phyloP scores from a whole-genome alignment of 2,888 invertebrate genomes.

The Apamea anceps region DNA sequence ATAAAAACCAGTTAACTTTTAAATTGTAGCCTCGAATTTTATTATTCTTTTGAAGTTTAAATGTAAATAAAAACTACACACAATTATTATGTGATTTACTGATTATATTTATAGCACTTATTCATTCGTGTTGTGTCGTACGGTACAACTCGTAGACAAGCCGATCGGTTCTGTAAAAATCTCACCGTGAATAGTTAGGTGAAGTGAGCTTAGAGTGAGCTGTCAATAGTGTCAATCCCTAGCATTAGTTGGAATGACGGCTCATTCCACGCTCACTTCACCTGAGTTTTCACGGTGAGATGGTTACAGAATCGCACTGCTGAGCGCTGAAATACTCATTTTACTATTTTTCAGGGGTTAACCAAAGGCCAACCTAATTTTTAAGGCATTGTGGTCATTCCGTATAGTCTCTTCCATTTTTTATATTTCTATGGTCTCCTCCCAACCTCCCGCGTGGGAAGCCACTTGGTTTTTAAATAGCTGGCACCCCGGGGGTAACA shows the following conservation, averaged over 20 bases:
- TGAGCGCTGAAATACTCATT: background rate
- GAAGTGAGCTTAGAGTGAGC: no score
- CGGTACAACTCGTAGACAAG: background rate
- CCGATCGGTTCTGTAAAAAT: no score
- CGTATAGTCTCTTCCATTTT: background rate
- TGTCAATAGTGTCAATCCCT: no score
- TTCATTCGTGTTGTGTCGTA: no score
- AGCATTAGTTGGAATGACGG: no score
- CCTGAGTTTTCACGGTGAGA: no score
- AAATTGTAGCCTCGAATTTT: background rate
- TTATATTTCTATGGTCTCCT: background rate
- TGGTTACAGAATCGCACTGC: no score
- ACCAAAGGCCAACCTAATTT: background rate
- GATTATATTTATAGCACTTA: no score
- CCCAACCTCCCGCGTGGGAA: background rate
- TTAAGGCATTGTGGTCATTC: background rate
- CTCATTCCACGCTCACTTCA: no score
- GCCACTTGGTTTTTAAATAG: background rate
- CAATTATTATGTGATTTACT: background rate
- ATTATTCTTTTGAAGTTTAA: constrained; percentile 6
- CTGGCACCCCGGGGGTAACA: background rate
- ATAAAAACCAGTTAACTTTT: constrained; percentile 10
- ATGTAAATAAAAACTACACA: background rate
- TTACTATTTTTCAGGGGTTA: background rate
- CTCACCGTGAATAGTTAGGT: no score